Conservation (phyloP, 2,888 invertebrate species). For the Thera britannica region DNA sequence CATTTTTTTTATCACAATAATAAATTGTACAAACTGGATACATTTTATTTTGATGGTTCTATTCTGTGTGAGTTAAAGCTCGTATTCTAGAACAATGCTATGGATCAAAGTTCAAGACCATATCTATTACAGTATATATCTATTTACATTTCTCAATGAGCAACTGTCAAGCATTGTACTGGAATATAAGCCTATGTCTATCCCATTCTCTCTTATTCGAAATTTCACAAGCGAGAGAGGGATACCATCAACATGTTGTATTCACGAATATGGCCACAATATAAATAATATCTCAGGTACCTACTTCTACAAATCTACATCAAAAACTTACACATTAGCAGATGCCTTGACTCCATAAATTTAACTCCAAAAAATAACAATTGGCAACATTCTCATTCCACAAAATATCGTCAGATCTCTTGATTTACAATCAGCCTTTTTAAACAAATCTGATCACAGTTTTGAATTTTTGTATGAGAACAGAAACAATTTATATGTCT, state of each 20-base stretch:
- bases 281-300: constrained; percentile 1
- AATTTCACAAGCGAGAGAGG: not conserved
- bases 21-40: not conserved
- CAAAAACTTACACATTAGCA: constrained; percentile 15
- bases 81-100: no score
- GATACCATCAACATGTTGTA: not conserved
- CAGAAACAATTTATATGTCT: constrained; percentile 65
- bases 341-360: constrained; percentile 14
- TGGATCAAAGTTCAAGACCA: no score
- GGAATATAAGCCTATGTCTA: not conserved
- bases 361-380: constrained; percentile 26
- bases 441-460: constrained; percentile 28
- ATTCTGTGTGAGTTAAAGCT: no score
- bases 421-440: constrained; percentile 41
- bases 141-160: no score
- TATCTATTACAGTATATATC: no score
- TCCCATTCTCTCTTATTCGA: not conserved
- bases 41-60: no score
- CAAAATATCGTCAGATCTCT: constrained; percentile 23
- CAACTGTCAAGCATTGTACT: constrained; percentile 4
- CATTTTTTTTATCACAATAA: not conserved
- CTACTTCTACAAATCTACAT: not conserved
- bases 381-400: constrained; percentile 20
- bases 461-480: not conserved
- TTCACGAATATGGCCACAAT: not conserved